These are phyloP conservation scores for Synergus umbraculus DNA, from an alignment of 2,888 invertebrate species.

Conservation along the genomic window DNA sequence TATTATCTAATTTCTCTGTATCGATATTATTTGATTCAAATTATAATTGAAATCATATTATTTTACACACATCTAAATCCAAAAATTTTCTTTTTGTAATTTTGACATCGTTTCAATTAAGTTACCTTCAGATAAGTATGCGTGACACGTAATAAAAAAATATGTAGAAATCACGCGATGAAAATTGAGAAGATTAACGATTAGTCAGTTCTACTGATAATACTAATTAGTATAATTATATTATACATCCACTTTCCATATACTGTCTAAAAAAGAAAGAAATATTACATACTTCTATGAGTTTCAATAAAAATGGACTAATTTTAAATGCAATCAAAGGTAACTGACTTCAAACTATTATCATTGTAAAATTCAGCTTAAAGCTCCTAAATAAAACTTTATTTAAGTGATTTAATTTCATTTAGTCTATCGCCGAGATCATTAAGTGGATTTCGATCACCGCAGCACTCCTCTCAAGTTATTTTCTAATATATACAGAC, in stretches of 20 bases:
- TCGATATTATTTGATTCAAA: neutral
- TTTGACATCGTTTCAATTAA: neutral
- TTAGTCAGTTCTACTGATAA: neutral
- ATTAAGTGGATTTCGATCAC: no score
- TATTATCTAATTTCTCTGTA: neutral
- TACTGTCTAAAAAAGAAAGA: neutral
- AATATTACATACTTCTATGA: neutral
- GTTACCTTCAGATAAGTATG: neutral
- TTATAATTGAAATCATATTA: neutral
- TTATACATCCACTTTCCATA: neutral
- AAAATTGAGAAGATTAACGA: neutral
- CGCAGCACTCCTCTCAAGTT: no score
- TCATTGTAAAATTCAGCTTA: no score
- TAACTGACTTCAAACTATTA: neutral
- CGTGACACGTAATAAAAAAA: neutral
- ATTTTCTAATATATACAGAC: no score
- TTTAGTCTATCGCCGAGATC: no score
- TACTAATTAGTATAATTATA: neutral
- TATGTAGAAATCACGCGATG: no score
- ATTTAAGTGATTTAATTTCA: no score
- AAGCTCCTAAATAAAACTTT: no score
- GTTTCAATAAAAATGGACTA: neutral
- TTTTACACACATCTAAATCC: no score
- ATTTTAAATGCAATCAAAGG: neutral
- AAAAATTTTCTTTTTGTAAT: neutral